phyloP scores from a whole-genome alignment of 1,140 invertebrate species.

The Drosophila sproati region DNA sequence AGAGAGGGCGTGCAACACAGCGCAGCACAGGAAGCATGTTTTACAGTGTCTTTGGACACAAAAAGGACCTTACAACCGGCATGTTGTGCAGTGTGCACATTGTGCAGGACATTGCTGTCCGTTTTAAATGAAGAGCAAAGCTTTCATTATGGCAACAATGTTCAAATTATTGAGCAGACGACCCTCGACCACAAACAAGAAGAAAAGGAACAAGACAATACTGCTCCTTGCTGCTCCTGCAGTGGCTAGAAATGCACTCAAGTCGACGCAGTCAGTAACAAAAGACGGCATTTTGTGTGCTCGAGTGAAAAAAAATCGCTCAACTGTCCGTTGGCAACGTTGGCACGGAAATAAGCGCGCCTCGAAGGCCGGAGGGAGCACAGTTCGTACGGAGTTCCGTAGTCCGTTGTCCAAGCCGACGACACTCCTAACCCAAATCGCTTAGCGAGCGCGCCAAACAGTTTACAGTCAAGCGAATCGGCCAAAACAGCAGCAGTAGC shows the following conservation, averaged over 20 bases:
- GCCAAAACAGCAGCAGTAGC: slow-evolving; percentile 28
- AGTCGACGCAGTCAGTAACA: slow-evolving; percentile 59
- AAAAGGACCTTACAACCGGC: slow-evolving; percentile 66
- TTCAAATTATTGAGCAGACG: slow-evolving; percentile 80
- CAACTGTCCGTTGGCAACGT: slow-evolving; percentile 35
- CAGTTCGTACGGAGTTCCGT: slow-evolving; percentile 11
- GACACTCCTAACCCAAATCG: slow-evolving; percentile 82
- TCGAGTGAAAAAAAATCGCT: slow-evolving; percentile 75
- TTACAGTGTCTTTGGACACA: slow-evolving; percentile 61
- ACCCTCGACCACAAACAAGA: slow-evolving; percentile 35
- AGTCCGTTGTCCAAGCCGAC: slow-evolving; percentile 3
- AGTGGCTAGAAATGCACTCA: slow-evolving; percentile 59
- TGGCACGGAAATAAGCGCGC: slow-evolving; percentile 77
- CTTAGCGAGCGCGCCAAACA: slow-evolving; percentile 78
- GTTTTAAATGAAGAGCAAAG: slow-evolving; percentile 82
- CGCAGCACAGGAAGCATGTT: slow-evolving; percentile 62
- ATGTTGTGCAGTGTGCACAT: slow-evolving; percentile 32
- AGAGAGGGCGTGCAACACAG: slow-evolving; percentile 5
- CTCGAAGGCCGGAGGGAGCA: slow-evolving; percentile 62
- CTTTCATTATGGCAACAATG: slow-evolving; percentile 84
- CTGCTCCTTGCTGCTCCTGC: slow-evolving; percentile 27
- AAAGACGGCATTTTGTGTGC: slow-evolving; percentile 67
- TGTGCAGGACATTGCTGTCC: slow-evolving; percentile 45
- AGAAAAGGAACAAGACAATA: slow-evolving; percentile 11
- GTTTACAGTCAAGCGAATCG: slow-evolving; percentile 52